A percentile compares a stretch with the other conserved stretches of the same genome.
Evolutionary conservation across 30 jellyfish, hydroid and myxozoan species (phyloP).

Genomic region (Pelagia noctiluca): DNA sequence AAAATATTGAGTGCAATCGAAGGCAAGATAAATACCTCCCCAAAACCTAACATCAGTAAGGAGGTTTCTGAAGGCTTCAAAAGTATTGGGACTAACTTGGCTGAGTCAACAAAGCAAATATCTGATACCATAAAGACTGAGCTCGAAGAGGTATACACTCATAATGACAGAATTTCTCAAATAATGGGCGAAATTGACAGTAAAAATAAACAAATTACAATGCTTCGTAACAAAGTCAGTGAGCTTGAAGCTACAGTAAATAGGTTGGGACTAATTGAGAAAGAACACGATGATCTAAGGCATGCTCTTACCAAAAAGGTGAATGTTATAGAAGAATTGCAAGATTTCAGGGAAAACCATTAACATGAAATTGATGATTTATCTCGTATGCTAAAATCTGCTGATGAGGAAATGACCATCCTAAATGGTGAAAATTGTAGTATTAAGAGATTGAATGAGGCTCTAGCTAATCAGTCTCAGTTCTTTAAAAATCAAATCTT

Average conservation of each 20-base stretch:
- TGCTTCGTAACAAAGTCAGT: neutral
- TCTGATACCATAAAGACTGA: neutral
- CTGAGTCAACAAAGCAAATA: neutral
- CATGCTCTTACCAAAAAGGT: neutral
- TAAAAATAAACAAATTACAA: too few species aligned
- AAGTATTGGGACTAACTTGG: neutral
- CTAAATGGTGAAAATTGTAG: neutral
- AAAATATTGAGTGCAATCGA: too few species aligned
- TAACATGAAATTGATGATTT: neutral
- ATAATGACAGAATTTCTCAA: neutral
- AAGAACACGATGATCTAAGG: conserved; percentile 4
- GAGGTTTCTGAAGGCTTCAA: too few species aligned
- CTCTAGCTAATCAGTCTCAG: neutral
- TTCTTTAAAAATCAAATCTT: neutral
- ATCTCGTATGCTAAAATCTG: neutral
- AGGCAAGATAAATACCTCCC: too few species aligned
- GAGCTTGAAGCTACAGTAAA: neutral
- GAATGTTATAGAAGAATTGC: neutral
- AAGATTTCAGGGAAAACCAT: neutral
- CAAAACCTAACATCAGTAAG: too few species aligned
- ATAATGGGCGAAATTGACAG: neutral
- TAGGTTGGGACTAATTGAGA: neutral
- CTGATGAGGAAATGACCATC: neutral
- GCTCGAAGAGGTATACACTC: neutral
- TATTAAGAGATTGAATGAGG: neutral